These are phyloP conservation scores for Orthonevra nobilis DNA, from an alignment of 2,888 invertebrate genomes.

Conservation along the genomic window DNA sequence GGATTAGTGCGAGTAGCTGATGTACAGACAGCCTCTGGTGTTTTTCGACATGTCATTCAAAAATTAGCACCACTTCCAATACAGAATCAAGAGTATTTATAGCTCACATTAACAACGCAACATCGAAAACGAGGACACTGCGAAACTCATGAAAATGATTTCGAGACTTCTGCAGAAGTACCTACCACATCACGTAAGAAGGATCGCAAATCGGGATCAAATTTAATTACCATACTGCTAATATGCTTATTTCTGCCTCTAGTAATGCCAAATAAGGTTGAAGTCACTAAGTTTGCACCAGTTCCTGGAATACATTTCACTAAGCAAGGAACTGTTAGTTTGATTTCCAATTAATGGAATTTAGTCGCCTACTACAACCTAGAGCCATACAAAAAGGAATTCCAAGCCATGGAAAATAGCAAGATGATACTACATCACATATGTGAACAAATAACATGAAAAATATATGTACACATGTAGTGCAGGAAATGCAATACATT, in stretches of 20 bases:
- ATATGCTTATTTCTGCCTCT: too few relatives aligned
- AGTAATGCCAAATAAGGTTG: background rate
- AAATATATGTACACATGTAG: constrained; percentile 1
- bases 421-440: constrained; percentile 4
- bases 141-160: too few relatives aligned
- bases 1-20: constrained; percentile 27
- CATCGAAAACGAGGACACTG: too few relatives aligned
- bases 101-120: too few relatives aligned
- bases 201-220: too few relatives aligned
- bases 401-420: constrained; percentile 23
- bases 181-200: too few relatives aligned
- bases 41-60: constrained; percentile 31
- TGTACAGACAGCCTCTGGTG: constrained; percentile 17
- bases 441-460: background rate
- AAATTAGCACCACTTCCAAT: constrained; percentile 22
- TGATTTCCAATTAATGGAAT: constrained; percentile 30
- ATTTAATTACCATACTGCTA: too few relatives aligned
- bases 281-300: constrained; percentile 1
- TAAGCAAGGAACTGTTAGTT: constrained; percentile 2
- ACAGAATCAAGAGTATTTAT: too few relatives aligned
- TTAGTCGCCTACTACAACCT: constrained; percentile 47
- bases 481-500: background rate
- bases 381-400: constrained; percentile 14
- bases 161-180: too few relatives aligned
- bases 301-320: constrained; percentile 34